phyloP scores from a whole-genome alignment of 1,140 invertebrate genomes.

The Batillaria attramentaria region DNA sequence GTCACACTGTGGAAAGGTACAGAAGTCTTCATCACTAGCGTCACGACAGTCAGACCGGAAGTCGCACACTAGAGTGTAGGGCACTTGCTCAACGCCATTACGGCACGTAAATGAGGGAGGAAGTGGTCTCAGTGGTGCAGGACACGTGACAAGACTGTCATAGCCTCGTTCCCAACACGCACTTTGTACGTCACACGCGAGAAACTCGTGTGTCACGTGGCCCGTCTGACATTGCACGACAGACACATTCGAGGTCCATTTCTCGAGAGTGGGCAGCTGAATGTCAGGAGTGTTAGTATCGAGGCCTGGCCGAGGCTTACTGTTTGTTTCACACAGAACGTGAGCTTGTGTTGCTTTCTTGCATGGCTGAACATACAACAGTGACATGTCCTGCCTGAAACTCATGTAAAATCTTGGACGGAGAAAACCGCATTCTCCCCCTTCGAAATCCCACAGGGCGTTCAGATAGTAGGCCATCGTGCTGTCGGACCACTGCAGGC shows the following conservation, averaged over 20 bases:
- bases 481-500: neutral
- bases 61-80: slow-evolving; percentile 16
- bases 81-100: neutral
- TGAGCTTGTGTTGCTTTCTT: neutral
- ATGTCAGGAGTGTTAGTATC: neutral
- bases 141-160: neutral
- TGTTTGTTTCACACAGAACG: neutral
- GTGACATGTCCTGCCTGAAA: neutral
- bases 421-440: too few species aligned
- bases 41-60: neutral
- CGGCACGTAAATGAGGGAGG: neutral
- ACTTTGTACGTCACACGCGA: neutral
- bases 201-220: neutral
- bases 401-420: too few species aligned
- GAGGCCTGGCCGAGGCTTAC: neutral
- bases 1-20: neutral
- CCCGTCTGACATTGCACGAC: neutral
- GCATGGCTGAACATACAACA: neutral
- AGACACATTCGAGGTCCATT: neutral
- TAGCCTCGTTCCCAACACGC: neutral
- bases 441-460: neutral
- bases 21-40: slow-evolving; percentile 6
- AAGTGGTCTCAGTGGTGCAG: neutral
- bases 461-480: neutral
- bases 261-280: neutral